Evolutionary conservation across 35 echinoderm and acorn worm species (phyloP), one percentile per base, ranked within the genome.

Genomic region (Apostichopus parvimensis): DNA sequence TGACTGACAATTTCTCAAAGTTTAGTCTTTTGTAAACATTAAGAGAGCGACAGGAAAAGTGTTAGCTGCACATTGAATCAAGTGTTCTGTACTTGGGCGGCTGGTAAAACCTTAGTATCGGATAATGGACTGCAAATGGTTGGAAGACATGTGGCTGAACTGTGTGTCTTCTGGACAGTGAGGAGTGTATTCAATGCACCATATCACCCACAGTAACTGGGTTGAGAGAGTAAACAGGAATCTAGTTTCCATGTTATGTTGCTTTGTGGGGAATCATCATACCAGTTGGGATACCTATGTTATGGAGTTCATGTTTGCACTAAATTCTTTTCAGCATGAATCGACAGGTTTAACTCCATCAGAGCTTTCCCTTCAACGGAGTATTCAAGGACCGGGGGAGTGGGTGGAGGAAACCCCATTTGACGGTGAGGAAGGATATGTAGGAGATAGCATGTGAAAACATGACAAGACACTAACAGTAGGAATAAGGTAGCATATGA

Each of bases 41-140:
- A 45, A 45, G 34, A 45, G 34, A 45, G 87, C 87, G 15, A 28
- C 87, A 34, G 87, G 87, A 9, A 54, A 45, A 73, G 87, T 90
- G n/a, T 34, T 77, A 54, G 64, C 28, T 73, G 12, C 65, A 18
- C 15, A 70, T 68, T 65, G 8, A 64, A 45, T 45, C 59, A 88
- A 22, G 57, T 88, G 60, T 75, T n/a, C 65, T 73, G 87, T 77
- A 54, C n/a, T 6, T 75, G 87, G 87, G 87, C 20, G 9, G 57
- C 84, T 34, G 8, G 57, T 26, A 8, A 87, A 87, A 61, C 14
- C 15, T 52, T 87, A 6, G 55, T 87, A 15, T 87, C 84, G 13
- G 84, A 87, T 24, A 87, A 87, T 87, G 57, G 84, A 20, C 84
- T 22, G 4, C 84, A 87, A 62, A 87, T 87, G 84, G 60, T 87